Evolutionary conservation across 2,797 vertebrate species (phyloP), one percentile per base, ranked within the genome.

Genomic region (Squalus acanthias): DNA sequence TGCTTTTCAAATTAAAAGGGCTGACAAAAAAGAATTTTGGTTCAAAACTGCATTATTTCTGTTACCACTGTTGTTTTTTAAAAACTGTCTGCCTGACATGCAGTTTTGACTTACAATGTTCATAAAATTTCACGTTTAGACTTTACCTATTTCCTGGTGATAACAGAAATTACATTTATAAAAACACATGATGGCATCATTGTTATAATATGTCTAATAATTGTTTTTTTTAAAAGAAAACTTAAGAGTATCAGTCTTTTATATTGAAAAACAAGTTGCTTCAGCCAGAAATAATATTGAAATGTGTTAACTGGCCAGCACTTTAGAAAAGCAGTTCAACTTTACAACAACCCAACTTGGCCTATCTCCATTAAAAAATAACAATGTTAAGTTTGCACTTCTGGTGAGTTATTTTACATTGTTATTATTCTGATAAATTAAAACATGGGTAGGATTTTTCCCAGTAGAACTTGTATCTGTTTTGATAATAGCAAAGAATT

Each of bases 241-340:
- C 70, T 60, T 85, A 46, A 69, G 26, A 95, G 8, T 6, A 72
- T 29, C 39, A 72, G 69, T 29, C 94, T n/a, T 26, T 57, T 76
- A 72, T 50, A 95, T 74, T n/a, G 50, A n/a, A 76, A 95, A 95
- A 76, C 94, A 74, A 76, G 46, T 95, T 67, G 29, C 69, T 76
- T 76, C 70, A 76, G 94, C 94, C 94, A 95, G 94, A 57, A 76
- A 95, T 76, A 95, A 95, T 95, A 95, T 60, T 95, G 50, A 95
- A 95, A 95, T 95, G 69, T 95, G 29, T 57, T 53, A 72, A 95
- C 94, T 76, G 20, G 94, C 94, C 50, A 95, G 70, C 50, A 33
- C 39, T 76, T 95, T 76, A 29, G 70, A 74, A 76, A 74, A 95
- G 50, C 29, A 57, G 53, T 57, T 17, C 29, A 74, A 24, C 26